Percentiles rank a stretch among this genome's conserved stretches.
phyloP scores from a whole-genome alignment of 2,797 vertebrate genomes.

The Gallinago stenura region DNA sequence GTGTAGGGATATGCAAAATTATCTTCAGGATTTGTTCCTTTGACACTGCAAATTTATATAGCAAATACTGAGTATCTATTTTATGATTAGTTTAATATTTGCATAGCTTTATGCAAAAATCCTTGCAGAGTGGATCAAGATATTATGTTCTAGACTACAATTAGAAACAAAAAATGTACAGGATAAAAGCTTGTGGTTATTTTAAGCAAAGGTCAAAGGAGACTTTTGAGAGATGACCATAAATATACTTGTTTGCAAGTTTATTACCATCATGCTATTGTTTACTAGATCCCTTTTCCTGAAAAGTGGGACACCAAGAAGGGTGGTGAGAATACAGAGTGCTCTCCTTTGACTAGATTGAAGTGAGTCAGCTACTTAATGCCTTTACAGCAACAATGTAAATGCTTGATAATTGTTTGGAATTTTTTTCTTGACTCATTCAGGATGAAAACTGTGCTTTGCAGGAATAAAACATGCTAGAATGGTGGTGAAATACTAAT shows the following conservation, averaged over 20 bases:
- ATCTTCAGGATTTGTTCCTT: background rate
- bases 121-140: background rate
- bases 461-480: background rate
- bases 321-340: background rate
- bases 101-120: background rate
- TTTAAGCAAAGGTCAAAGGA: background rate
- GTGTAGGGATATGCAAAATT: background rate
- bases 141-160: background rate
- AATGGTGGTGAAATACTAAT: background rate
- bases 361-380: conserved; percentile 8
- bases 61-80: background rate
- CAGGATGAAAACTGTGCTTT: background rate
- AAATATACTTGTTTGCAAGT: background rate
- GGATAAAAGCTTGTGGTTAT: background rate
- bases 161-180: background rate
- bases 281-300: background rate
- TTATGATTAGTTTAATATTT: background rate
- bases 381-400: background rate
- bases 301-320: background rate
- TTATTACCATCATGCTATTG: background rate
- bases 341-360: background rate
- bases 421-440: background rate
- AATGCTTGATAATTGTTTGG: background rate
- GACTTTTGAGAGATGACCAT: background rate
- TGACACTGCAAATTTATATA: background rate